Conservation (phyloP, 2,113 vertebrate species). For the Hypanus sabinus region DNA sequence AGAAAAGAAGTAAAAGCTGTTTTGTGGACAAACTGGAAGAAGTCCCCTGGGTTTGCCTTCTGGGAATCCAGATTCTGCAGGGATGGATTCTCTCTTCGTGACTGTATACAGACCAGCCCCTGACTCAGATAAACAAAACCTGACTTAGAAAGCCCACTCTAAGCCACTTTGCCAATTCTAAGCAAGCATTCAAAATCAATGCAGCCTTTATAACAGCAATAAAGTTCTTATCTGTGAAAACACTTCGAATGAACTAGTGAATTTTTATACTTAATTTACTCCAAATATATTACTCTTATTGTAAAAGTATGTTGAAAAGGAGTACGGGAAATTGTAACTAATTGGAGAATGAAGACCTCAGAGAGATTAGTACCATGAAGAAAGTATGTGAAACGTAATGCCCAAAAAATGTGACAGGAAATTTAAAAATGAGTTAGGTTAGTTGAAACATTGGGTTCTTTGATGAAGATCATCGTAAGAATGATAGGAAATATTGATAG, state of each 20-base stretch:
- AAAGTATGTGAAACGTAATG: background rate
- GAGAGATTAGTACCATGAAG: background rate
- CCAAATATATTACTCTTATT: background rate
- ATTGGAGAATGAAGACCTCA: background rate
- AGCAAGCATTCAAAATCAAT: background rate
- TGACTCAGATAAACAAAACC: background rate
- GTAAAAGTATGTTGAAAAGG: background rate
- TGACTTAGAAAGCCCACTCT: background rate
- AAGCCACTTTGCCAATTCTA: background rate
- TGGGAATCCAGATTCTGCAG: background rate
- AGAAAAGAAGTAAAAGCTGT: too few species aligned
- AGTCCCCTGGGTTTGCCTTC: too few species aligned
- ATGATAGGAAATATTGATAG: background rate
- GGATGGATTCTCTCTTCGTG: background rate
- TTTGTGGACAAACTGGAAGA: too few species aligned
- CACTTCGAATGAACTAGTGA: background rate
- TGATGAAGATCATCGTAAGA: background rate
- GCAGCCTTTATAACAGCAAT: background rate
- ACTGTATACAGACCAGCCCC: background rate
- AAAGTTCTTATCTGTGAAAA: background rate
- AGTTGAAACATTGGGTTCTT: background rate
- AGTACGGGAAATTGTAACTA: too few species aligned
- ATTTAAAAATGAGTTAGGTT: background rate
- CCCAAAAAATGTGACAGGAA: background rate
- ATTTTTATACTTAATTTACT: background rate